Evolutionary conservation across 2,888 invertebrate species (phyloP), one percentile per base, ranked within the genome.

Genomic region (Micoletzkya japonica): DNA sequence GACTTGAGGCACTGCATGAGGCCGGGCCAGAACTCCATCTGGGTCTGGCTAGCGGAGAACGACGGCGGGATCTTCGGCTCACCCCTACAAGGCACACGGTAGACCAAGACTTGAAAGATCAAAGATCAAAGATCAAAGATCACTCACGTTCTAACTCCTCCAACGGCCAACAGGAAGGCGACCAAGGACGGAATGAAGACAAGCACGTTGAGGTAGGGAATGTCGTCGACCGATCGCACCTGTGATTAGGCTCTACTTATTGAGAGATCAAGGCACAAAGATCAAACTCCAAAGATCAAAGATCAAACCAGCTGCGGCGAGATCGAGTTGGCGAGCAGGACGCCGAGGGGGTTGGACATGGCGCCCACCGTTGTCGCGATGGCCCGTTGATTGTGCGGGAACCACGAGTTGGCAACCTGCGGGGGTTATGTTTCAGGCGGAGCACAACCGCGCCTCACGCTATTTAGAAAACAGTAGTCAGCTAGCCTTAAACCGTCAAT

Each of bases 331-430:
- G 86, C 83, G 73, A 86, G 72, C 52, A 86, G 61, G 2, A 81
- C 80, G 24, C 82, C 85, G 28, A 86, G 75, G 7, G 85, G 85
- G 70, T 85, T 86, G 14, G 83, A 77, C 85, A 86, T 83, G 24
- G 77, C 85, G 34, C 85, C 82, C 56, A 84, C 79, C 20, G 87
- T 88, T 52, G 88, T 89, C 4, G 88, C 88, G 39, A 87, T 78
- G 10, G 87, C 87, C 58, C 88, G 79, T 76, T 88, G 87, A 36
- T 85, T 85, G 59, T 86, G 86, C 1, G 86, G 85, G 82, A 85
- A 85, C 84, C 84, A 84, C n/a, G 84, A 77, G 28, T 81, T 83
- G 24, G 84, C 84, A 6, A 84, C 83, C 77, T 79, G 57, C 32
- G 73, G 71, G 10, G 36, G 24, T 26, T n/a, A n/a, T n/a, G n/a